phyloP scores from a whole-genome alignment of 2,888 invertebrate genomes.

The Onthophagus sagittarius region DNA sequence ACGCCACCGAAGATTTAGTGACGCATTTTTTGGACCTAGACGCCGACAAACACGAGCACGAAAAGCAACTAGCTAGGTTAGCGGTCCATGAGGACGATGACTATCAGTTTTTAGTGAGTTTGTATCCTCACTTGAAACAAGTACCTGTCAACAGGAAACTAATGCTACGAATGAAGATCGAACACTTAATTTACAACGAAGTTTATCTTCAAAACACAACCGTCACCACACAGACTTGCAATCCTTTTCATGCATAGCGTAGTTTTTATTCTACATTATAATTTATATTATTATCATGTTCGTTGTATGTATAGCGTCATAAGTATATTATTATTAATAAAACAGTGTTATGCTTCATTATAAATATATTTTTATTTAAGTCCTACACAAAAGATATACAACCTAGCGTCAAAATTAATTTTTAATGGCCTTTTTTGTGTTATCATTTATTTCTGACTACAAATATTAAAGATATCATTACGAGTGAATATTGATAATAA shows the following conservation, averaged over 20 bases:
- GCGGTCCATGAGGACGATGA: constrained; percentile 30
- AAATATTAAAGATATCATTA: too few species aligned
- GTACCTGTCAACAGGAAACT: constrained; percentile 30
- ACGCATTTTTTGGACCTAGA: constrained; percentile 22
- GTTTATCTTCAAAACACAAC: constrained; percentile 23
- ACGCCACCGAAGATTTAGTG: constrained; percentile 23
- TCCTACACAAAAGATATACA: too few species aligned
- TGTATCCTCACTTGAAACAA: constrained; percentile 32
- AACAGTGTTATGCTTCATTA: neutral
- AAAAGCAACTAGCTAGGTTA: constrained; percentile 11
- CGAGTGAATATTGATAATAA: too few species aligned
- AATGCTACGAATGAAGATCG: constrained; percentile 32
- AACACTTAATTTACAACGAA: constrained; percentile 32
- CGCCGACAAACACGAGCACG: constrained; percentile 19
- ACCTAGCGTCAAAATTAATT: too few species aligned
- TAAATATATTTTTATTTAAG: neutral
- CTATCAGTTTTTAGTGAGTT: constrained; percentile 32
- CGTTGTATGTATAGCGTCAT: neutral
- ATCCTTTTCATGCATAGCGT: constrained; percentile 10
- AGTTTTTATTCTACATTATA: neutral
- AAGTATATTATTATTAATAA: neutral
- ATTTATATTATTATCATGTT: neutral
- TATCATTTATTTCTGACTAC: too few species aligned
- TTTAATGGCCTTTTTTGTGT: too few species aligned
- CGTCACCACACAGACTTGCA: constrained; percentile 8